Evolutionary conservation across 1,140 invertebrate genomes (phyloP), one percentile per base, ranked within the genome.

Genomic region (Zaprionus camerounensis): DNA sequence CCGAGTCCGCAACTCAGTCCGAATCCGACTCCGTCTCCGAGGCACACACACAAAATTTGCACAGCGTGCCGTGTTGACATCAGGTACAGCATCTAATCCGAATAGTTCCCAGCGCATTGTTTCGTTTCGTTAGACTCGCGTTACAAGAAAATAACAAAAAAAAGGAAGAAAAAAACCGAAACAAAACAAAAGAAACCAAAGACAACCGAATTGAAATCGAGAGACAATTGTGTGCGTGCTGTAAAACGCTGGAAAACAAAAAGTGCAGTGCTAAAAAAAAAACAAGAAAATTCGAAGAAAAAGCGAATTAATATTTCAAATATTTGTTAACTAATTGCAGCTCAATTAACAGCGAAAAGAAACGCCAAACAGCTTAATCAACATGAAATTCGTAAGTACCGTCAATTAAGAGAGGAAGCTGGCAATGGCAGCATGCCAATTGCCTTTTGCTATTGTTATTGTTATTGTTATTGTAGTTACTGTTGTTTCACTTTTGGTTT

Each of bases 381-480:
- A 91, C 61, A 92, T 92, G 91, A 91, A 91, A 88, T 91, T 92
- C 76, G 91, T 92, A 92, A 92, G 91, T 91, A 81, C 41, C 34
- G 38, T 34, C 41, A 71, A 71, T 68, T 68, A 59, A 53, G 22
- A 66, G 59, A 61, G 57, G 22, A 59, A 65, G 6, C 3, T 9
- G 31, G 41, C 20, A 58, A 12, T 28, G 9, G 13, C 15, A 73
- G 67, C 53, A 24, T 34, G 44, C 22, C 61, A 67, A 44, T 62
- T 76, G 20, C 28, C 26, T 72, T 11, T 3, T 22, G 46, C 28
- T 28, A 9, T 46, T 46, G 3, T 24, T 59, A 68, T 28, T 28
- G 28, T 28, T 24, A 5, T 26, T 7, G 7, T 9, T 31, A 2
- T 65, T 49, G 34, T 34, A 7, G 9, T 11, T 31, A 31, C 31